phyloP scores from a whole-genome alignment of 2,888 invertebrate genomes.

The Graphium colonna region DNA sequence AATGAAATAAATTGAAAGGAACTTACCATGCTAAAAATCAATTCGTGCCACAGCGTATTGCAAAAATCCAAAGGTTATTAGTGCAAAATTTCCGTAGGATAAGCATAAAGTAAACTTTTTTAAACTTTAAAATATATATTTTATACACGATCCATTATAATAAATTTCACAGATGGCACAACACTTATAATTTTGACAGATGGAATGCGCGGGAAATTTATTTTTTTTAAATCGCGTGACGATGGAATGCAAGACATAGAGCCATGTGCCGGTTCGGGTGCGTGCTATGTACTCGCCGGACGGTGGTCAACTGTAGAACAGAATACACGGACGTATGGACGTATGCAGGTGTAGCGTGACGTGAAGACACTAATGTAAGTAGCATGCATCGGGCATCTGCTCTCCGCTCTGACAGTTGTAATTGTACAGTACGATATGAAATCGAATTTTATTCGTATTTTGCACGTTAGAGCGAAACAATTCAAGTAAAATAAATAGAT shows the following conservation, averaged over 20 bases:
- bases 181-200: slow-evolving; percentile 38
- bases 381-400: slow-evolving; percentile 10
- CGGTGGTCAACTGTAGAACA: slow-evolving; percentile 70
- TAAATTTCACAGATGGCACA: slow-evolving; percentile 31
- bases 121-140: slow-evolving; percentile 18
- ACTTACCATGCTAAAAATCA: slow-evolving; percentile 37
- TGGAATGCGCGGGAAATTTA: slow-evolving; percentile 39
- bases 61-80: slow-evolving; percentile 27
- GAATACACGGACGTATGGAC: slow-evolving; percentile 37
- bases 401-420: slow-evolving; percentile 20
- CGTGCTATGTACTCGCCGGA: slow-evolving; percentile 63
- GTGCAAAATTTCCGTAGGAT: slow-evolving; percentile 28
- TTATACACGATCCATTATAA: slow-evolving; percentile 13
- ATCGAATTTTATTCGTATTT: slow-evolving; percentile 24
- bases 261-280: slow-evolving; percentile 33
- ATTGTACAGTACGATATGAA: slow-evolving; percentile 14
- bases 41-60: not conserved
- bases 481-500: too few species aligned
- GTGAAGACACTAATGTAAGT: not conserved
- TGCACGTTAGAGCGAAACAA: slow-evolving; percentile 2
- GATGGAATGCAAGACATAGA: slow-evolving; percentile 28
- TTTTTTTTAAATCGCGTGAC: slow-evolving; percentile 41
- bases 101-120: slow-evolving; percentile 26
- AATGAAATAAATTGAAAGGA: slow-evolving; percentile 14
- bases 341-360: slow-evolving; percentile 28